Percentiles rank a stretch among this genome's conserved stretches.
phyloP scores from a whole-genome alignment of 1,140 invertebrate genomes.

The Trichoplusia ni region DNA sequence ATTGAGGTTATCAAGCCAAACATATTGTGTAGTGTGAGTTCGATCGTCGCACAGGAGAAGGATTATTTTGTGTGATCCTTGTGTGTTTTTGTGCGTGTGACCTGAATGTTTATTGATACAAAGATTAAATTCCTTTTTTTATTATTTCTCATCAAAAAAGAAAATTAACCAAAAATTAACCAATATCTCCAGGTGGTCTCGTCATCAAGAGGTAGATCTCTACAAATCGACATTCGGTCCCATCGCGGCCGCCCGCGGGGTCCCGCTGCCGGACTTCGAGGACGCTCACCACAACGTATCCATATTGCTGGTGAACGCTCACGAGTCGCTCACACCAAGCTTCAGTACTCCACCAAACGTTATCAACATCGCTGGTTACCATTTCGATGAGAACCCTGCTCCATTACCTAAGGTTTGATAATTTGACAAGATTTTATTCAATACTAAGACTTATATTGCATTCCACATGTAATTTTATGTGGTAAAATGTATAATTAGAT shows the following conservation, averaged over 20 bases:
- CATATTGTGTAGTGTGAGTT: no score
- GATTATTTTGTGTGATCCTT: no score
- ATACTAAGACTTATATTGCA: no score
- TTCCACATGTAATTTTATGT: no score
- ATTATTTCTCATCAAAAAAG: no score
- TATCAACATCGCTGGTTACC: constrained; percentile 81
- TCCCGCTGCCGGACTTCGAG: constrained; percentile 45
- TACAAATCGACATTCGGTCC: constrained; percentile 48
- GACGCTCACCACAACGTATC: constrained; percentile 63
- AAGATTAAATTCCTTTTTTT: no score
- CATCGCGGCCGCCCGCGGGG: constrained; percentile 51
- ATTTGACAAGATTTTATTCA: background rate
- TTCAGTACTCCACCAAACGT: constrained; percentile 81
- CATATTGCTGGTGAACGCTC: constrained; percentile 81
- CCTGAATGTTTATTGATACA: no score
- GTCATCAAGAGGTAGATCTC: background rate
- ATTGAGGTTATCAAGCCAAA: no score
- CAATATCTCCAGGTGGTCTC: constrained; percentile 27
- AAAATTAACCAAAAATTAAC: no score
- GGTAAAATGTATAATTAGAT: no score
- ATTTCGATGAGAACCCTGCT: constrained; percentile 68
- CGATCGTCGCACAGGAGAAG: no score
- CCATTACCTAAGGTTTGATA: constrained; percentile 59
- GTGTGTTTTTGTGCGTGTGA: no score
- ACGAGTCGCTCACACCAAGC: constrained; percentile 75